A percentile compares a stretch with the other conserved stretches of the same genome.
phyloP scores from a whole-genome alignment of 1,140 invertebrate genomes.

The Meloidogyne exigua region DNA sequence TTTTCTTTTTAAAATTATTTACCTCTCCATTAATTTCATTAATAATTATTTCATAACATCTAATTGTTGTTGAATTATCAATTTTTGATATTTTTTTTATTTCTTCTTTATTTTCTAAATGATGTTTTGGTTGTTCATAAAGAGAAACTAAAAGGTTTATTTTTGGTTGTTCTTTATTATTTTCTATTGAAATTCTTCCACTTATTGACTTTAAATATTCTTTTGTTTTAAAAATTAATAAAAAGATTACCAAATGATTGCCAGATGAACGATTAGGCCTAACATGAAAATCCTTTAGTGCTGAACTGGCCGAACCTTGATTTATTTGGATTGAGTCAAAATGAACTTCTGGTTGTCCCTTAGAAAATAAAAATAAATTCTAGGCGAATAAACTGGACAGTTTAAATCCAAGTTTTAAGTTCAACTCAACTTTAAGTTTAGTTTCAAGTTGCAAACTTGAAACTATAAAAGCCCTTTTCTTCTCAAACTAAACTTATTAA shows the following conservation, averaged over 20 bases:
- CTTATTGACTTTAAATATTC: constrained; percentile 14
- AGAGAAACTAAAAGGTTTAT: constrained; percentile 2
- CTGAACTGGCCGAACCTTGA: neutral
- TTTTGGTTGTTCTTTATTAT: neutral
- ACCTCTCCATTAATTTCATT: constrained; percentile 16
- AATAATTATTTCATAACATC: constrained; percentile 11
- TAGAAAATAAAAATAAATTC: neutral
- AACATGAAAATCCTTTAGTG: neutral
- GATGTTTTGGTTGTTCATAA: constrained; percentile 3
- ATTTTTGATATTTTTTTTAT: constrained; percentile 2
- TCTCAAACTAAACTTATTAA: no score
- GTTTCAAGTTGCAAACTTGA: no score
- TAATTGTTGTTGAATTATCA: neutral
- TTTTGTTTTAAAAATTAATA: neutral
- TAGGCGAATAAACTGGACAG: no score
- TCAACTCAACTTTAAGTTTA: no score
- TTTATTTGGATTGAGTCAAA: neutral
- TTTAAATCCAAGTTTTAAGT: no score
- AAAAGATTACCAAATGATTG: neutral
- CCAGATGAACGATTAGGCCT: neutral
- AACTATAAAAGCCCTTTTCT: no score
- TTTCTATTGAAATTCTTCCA: neutral
- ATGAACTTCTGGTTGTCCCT: neutral
- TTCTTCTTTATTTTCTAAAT: neutral
- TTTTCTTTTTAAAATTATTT: neutral